A percentile compares a stretch with the other conserved stretches of the same genome.
Conservation (phyloP, 2,888 invertebrate genomes). For the Amphipoea oculea region DNA sequence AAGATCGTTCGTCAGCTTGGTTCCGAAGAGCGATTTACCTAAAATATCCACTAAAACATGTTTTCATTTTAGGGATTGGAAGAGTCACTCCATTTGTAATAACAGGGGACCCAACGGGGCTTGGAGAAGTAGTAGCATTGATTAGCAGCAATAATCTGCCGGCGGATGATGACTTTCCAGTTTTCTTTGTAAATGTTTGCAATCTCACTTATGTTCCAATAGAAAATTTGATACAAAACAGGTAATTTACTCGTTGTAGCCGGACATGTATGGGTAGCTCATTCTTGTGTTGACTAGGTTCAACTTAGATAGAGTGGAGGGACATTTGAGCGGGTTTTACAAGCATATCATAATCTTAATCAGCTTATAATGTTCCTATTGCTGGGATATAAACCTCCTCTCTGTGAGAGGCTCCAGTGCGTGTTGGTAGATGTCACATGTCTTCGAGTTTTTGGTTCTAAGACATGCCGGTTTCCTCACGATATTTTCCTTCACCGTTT, state of each 20-base stretch:
- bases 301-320: background rate
- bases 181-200: constrained; percentile 82
- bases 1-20: background rate
- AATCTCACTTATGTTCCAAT: constrained; percentile 77
- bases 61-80: constrained; percentile 76
- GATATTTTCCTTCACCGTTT: too few relatives aligned
- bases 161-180: constrained; percentile 81
- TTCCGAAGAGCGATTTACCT: background rate
- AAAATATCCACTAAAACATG: background rate
- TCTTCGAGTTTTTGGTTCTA: too few relatives aligned
- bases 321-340: background rate
- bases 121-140: constrained; percentile 80
- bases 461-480: too few relatives aligned
- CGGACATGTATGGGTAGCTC: background rate
- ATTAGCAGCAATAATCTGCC: constrained; percentile 82
- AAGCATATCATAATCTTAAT: too few relatives aligned
- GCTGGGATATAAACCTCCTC: too few relatives aligned
- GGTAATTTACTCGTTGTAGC: constrained; percentile 66
- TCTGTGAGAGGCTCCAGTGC: too few relatives aligned
- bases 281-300: background rate
- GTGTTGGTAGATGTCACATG: too few relatives aligned
- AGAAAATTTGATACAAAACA: constrained; percentile 73
- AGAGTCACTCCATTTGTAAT: constrained; percentile 77
- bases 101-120: constrained; percentile 75
- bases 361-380: too few relatives aligned